Base-by-base conservation (phyloP, 2,797 vertebrate genomes). In the Neosalanx taihuensis region DNA sequence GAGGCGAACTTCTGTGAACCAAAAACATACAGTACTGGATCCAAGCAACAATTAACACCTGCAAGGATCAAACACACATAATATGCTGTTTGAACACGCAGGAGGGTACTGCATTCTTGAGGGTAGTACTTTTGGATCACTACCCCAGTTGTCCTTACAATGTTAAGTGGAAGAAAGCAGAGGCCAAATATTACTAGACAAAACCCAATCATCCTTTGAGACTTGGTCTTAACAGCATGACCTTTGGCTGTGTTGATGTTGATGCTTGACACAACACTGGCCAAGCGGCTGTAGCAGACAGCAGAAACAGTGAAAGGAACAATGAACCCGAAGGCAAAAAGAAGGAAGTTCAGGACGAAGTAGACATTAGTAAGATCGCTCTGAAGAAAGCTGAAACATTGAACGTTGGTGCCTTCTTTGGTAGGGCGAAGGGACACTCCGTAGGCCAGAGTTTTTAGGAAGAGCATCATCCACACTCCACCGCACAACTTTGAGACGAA, bases 121-220 rank as follows among this genome's bases (percentile, higher is more conserved):
- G 71, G 64, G 4, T 73, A 84, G 76, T 84, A 85, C 72, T 85
- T 87, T 12, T 79, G 86, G 5, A 90, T 1, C 0, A 85, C 46
- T 3, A 92, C 73, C 0, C 1, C 90, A 0, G 84, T 0, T 0
- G 89, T 89, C 18, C 91, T 83, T 17, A 85, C 74, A 49, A 92
- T 51, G 3, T 92, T 91, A 15, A 93, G 76, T 0, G 93, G 92
- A 5, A 87, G 81, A 72, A 92, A 93, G 67, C 92, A 93, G 58
- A 87, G 0, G 0, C 61, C 85, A 13, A 94, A 94, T 67, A 91
- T 93, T 15, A 89, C 5, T 70, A 93, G 66, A 18, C 90, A 89
- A 5, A 88, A 4, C 0, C 71, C 66, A 3, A 92, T 84, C 88
- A 90, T 90, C 83, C 86, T 82, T 66, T 87, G 76, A 12, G 93